Evolutionary conservation across 2,113 vertebrate genomes (phyloP).

Genomic region (Sakesphorus luctuosus): DNA sequence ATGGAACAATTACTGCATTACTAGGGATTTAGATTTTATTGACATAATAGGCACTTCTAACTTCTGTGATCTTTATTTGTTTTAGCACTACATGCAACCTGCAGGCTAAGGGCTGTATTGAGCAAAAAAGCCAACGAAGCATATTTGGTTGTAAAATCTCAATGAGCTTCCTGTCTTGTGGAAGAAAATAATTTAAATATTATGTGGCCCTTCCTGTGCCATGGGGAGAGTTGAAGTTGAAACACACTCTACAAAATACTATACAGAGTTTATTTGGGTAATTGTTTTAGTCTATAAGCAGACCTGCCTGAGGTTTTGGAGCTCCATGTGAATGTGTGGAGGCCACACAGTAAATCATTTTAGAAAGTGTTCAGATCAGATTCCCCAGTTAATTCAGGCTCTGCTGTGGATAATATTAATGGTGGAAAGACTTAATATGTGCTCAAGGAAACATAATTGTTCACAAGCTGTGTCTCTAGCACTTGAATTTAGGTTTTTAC

Average conservation of each 20-base stretch:
- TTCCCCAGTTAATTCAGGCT: background rate
- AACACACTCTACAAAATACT: background rate
- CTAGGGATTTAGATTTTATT: slow-evolving; percentile 68
- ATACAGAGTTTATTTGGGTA: background rate
- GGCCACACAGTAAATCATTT: background rate
- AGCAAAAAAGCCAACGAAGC: slow-evolving; percentile 59
- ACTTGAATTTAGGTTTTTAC: slow-evolving; percentile 41
- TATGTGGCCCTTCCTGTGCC: slow-evolving; percentile 8
- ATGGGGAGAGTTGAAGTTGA: slow-evolving; percentile 34
- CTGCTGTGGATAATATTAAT: background rate
- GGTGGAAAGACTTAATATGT: background rate
- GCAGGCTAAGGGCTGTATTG: slow-evolving; percentile 51
- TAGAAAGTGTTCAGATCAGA: background rate
- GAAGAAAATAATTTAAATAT: slow-evolving; percentile 58
- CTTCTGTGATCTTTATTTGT: slow-evolving; percentile 67
- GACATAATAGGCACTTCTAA: slow-evolving; percentile 66
- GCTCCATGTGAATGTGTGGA: background rate
- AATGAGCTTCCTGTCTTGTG: slow-evolving; percentile 54
- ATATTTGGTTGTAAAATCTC: slow-evolving; percentile 64
- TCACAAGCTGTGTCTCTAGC: slow-evolving; percentile 2
- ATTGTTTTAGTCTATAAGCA: background rate
- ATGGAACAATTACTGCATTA: slow-evolving; percentile 69
- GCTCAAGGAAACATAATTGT: background rate
- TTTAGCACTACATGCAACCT: slow-evolving; percentile 62
- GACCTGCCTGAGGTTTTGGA: background rate